Percentiles rank a stretch among this genome's conserved stretches.
Evolutionary conservation across 2,888 invertebrate species (phyloP).

Genomic region (Mythimna pallens): DNA sequence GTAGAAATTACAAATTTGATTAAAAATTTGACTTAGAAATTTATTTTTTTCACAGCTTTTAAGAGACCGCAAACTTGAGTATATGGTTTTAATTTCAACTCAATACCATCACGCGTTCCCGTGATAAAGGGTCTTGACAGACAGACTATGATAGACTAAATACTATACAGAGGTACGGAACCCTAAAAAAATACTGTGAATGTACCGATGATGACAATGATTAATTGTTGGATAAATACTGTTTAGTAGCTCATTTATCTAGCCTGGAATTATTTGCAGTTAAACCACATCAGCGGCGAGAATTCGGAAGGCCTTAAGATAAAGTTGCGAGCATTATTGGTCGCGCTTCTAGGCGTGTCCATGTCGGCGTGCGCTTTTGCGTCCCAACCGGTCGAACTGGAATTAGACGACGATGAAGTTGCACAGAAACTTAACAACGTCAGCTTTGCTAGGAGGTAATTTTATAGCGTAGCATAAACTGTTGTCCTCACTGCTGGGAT

Average conservation of each 20-base stretch:
- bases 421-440: conserved; percentile 85
- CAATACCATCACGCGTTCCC: no score
- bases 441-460: conserved; percentile 84
- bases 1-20: no score
- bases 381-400: conserved; percentile 85
- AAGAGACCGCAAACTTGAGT: no score
- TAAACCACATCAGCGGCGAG: conserved; percentile 65
- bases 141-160: no score
- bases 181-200: no score
- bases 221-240: not conserved
- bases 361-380: conserved; percentile 87
- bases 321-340: conserved; percentile 82
- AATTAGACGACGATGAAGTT: conserved; percentile 85
- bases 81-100: no score
- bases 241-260: not conserved
- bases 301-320: conserved; percentile 74
- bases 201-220: no score
- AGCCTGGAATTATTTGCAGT: conserved; percentile 50
- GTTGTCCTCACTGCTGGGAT: no score
- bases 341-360: conserved; percentile 85
- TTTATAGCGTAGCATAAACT: not conserved
- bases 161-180: no score
- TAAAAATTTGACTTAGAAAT: no score
- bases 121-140: no score
- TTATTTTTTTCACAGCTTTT: no score